A percentile compares a stretch with the other conserved stretches of the same genome.
Conservation (phyloP, 1,140 invertebrate genomes). For the Hypsibius dujardini region DNA sequence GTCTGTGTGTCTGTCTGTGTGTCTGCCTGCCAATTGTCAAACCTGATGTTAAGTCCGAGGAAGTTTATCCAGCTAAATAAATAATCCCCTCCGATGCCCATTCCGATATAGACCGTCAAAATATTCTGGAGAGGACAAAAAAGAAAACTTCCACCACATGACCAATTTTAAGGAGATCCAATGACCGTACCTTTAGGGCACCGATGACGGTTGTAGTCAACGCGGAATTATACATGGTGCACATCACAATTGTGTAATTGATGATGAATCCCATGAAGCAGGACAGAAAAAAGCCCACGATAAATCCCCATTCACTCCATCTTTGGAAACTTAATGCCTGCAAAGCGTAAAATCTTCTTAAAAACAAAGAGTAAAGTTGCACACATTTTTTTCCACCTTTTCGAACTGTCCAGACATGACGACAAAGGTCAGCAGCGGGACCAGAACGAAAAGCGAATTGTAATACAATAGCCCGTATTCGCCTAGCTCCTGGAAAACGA, state of each 20-base stretch:
- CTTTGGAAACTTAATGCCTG: conserved; percentile 44
- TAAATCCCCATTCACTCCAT: conserved; percentile 59
- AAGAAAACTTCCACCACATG: not conserved
- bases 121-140: conserved; percentile 28
- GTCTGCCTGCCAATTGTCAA: too few species aligned
- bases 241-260: conserved; percentile 82
- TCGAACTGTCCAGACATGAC: conserved; percentile 61
- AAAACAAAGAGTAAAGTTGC: not conserved
- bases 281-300: conserved; percentile 65
- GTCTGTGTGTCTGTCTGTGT: too few species aligned
- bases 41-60: conserved; percentile 69
- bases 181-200: conserved; percentile 53
- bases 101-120: conserved; percentile 49
- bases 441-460: conserved; percentile 84
- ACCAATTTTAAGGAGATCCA: not conserved
- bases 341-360: conserved; percentile 20
- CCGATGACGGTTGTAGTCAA: conserved; percentile 95
- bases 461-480: conserved; percentile 94
- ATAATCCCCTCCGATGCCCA: conserved; percentile 94
- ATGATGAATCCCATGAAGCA: conserved; percentile 92
- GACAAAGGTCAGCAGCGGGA: conserved; percentile 56
- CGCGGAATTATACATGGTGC: conserved; percentile 87
- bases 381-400: conserved; percentile 32
- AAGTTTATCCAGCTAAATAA: conserved; percentile 82
- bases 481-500: conserved; percentile 52